These are phyloP conservation scores for Microctenopoma lineatum DNA, from an alignment of 2,797 vertebrate species.

Conservation along the genomic window DNA sequence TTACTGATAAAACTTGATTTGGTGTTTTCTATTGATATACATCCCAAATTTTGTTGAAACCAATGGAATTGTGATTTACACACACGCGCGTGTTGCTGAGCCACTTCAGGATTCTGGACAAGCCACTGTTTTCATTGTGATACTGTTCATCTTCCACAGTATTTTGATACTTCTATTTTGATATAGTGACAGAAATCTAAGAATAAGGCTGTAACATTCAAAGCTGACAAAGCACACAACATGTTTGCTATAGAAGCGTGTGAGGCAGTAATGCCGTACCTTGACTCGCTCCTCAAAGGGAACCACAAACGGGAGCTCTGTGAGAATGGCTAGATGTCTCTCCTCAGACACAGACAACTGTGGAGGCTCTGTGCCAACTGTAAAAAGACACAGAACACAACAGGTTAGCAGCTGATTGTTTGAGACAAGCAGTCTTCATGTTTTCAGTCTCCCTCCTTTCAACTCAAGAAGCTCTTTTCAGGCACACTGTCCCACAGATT, in stretches of 20 bases:
- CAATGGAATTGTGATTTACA: too few relatives aligned
- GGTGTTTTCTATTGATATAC: too few relatives aligned
- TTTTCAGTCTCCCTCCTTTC: neutral
- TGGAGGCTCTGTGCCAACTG: constrained; percentile 94
- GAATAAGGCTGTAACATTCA: neutral
- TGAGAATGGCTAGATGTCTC: constrained; percentile 96
- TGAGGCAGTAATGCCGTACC: constrained; percentile 76
- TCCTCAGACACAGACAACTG: constrained; percentile 98
- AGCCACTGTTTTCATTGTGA: too few relatives aligned
- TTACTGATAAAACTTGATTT: too few relatives aligned
- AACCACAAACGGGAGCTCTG: constrained; percentile 97
- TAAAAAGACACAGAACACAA: constrained; percentile 26
- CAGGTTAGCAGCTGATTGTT: neutral
- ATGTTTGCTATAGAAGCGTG: neutral
- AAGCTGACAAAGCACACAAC: neutral
- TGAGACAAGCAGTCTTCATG: neutral
- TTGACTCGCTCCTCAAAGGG: constrained; percentile 99
- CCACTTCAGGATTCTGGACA: too few relatives aligned
- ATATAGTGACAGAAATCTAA: neutral
- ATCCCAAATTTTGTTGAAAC: too few relatives aligned
- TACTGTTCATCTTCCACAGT: too few relatives aligned
- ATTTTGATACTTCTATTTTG: neutral
- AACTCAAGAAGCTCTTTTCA: neutral
- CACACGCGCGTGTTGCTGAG: too few relatives aligned
- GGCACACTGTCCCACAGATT: neutral